Percentiles rank a stretch among this genome's conserved stretches.
phyloP scores from a whole-genome alignment of 2,888 invertebrate species.

The Endomychus coccineus region DNA sequence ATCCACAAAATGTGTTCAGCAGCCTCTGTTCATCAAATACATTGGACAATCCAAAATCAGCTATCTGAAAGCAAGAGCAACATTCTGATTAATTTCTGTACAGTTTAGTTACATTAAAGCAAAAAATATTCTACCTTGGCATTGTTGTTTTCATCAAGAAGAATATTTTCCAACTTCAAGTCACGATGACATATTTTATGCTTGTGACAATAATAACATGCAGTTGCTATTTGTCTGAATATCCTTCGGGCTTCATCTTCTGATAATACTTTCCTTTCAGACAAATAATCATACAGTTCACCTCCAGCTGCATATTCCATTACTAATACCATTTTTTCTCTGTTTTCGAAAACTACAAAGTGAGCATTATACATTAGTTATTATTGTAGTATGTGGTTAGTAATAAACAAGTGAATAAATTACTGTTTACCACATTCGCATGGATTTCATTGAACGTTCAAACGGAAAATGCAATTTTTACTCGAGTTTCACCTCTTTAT shows the following conservation, averaged over 20 bases:
- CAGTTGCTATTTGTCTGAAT: constrained; percentile 93
- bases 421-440: too few species aligned
- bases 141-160: constrained; percentile 87
- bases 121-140: constrained; percentile 64
- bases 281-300: constrained; percentile 94
- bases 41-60: constrained; percentile 97
- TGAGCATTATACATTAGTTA: background rate
- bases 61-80: constrained; percentile 61
- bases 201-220: constrained; percentile 97
- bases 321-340: constrained; percentile 97
- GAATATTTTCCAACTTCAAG: constrained; percentile 90
- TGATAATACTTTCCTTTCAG: constrained; percentile 80
- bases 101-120: background rate
- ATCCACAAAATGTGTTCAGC: constrained; percentile 90
- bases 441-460: too few species aligned
- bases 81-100: background rate
- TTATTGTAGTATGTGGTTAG: too few species aligned
- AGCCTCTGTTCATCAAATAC: constrained; percentile 85
- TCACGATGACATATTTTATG: constrained; percentile 96
- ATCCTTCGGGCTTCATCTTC: constrained; percentile 91
- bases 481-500: too few species aligned
- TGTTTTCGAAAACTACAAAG: constrained; percentile 91
- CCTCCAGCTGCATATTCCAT: constrained; percentile 99
- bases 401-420: too few species aligned
- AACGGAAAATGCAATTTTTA: too few species aligned